Evolutionary conservation across 2,888 invertebrate species (phyloP), one percentile per base, ranked within the genome.

Genomic region (Latrodectus hesperus): DNA sequence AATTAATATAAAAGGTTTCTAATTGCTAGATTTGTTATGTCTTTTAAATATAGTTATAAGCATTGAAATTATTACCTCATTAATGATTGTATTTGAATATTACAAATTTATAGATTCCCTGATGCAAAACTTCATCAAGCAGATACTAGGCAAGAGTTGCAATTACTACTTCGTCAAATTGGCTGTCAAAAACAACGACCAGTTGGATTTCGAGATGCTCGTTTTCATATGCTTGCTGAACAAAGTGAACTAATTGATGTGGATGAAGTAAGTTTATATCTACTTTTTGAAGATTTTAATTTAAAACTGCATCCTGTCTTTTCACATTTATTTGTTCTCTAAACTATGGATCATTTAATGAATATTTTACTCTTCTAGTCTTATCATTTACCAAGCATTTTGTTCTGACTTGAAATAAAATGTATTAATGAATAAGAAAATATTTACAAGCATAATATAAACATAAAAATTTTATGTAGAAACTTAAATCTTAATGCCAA

Each of bases 211-310:
- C 95, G 97, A 91, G 96, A 96, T 91, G 95, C 95, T 90, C 94
- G 98, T 83, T 95, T 98, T 0, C 96, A 98, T 92, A 92, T 99
- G 90, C 93, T 97, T 90, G 96, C 96, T 0, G 99, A 99, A 92
- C 93, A 95, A 88, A 93, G 96, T 10, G 94, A 95, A 90, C 97
- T 95, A 90, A 91, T 91, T 76, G 89, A 91, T 60, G 73, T 80
- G 26, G 88, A 88, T 53, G 76, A n/a, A 14, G 80, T 71, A 71
- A 17, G 52, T 10, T 60, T 60, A 16, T n/a, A 60, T 60, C 10
- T 22, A 22, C 22, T 60, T 10, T 6, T 60, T 10, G n/a, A 60
- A 14, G 16, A 55, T 55, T 11, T 60, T 60, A n/a, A 6, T 38
- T 38, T 6, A 38, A 38, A 38, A 38, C 2, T 38, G 6, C 6